phyloP scores from a whole-genome alignment of 2,113 vertebrate species.

The Myiozetetes cayanensis region DNA sequence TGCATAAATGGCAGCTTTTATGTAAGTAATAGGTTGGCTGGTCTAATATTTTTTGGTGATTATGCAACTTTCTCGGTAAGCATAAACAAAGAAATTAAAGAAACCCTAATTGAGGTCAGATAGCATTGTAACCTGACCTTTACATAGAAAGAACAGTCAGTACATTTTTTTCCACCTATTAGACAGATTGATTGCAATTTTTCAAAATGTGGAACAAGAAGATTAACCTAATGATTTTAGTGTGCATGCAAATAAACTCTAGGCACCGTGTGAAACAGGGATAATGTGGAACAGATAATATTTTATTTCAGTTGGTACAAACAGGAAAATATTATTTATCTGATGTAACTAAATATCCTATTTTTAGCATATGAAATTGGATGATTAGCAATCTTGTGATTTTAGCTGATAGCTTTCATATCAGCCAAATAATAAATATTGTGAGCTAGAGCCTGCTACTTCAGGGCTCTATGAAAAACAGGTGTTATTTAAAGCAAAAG shows the following conservation, averaged over 20 bases:
- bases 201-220: not conserved
- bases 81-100: not conserved
- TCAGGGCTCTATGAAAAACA: not conserved
- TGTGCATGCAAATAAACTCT: not conserved
- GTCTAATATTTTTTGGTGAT: not conserved
- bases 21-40: not conserved
- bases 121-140: not conserved
- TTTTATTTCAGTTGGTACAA: not conserved
- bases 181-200: not conserved
- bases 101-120: not conserved
- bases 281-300: not conserved
- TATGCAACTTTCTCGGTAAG: not conserved
- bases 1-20: not conserved
- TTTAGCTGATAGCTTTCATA: not conserved
- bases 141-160: not conserved
- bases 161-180: not conserved
- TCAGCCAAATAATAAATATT: not conserved
- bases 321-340: not conserved
- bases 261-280: not conserved
- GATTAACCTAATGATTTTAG: not conserved
- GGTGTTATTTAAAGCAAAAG: not conserved
- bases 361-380: not conserved
- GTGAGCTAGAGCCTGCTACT: not conserved
- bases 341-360: not conserved
- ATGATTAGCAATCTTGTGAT: slow-evolving; percentile 9